These are phyloP conservation scores for Rapana venosa DNA, from an alignment of 2,888 invertebrate species.

Conservation along the genomic window DNA sequence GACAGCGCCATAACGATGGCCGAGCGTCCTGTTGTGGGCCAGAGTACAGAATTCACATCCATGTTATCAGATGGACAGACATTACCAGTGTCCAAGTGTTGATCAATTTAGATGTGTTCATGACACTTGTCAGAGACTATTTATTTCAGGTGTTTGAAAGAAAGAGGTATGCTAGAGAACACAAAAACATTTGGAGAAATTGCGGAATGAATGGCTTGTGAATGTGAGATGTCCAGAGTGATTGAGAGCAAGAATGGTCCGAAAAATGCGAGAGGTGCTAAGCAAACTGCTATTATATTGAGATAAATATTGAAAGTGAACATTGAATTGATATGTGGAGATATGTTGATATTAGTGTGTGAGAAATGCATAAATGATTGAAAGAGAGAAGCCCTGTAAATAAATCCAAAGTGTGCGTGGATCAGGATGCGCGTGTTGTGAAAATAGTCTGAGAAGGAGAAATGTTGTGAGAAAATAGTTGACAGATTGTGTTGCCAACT, in stretches of 20 bases:
- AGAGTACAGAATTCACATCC: conserved; percentile 30
- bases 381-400: background rate
- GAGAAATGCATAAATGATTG: background rate
- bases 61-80: conserved; percentile 31
- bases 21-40: background rate
- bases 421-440: background rate
- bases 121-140: background rate
- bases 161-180: background rate
- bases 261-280: background rate
- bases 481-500: background rate
- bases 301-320: background rate
- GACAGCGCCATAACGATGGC: conserved; percentile 14
- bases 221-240: background rate
- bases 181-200: background rate
- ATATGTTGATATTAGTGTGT: background rate
- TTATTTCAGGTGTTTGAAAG: background rate
- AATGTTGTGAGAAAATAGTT: background rate
- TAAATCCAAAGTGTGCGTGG: background rate
- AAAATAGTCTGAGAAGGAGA: background rate
- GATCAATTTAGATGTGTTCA: background rate
- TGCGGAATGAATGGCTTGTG: background rate
- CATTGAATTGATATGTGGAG: background rate
- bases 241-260: background rate
- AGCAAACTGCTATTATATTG: background rate
- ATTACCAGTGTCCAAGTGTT: conserved; percentile 26